These are phyloP conservation scores for Barnardius zonarius DNA, from an alignment of 2,113 vertebrate genomes.

Conservation along the genomic window DNA sequence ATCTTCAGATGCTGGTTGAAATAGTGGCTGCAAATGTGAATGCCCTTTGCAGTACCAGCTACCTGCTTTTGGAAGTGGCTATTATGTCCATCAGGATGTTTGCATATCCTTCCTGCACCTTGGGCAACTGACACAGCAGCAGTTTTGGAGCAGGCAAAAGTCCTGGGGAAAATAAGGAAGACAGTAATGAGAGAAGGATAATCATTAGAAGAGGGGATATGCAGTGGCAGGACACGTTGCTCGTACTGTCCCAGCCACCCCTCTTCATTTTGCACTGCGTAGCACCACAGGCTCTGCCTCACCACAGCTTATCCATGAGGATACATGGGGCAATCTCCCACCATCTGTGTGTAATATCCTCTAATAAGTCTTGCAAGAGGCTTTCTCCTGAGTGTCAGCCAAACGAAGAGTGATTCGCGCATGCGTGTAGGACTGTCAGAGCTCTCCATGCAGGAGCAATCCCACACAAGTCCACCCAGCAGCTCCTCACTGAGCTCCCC, in stretches of 20 bases:
- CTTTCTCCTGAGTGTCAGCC: not conserved
- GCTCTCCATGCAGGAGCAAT: constrained; percentile 24
- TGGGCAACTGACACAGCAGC: not conserved
- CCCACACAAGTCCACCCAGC: constrained; percentile 9
- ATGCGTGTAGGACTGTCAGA: not conserved
- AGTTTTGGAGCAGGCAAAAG: not conserved
- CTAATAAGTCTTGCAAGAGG: not conserved
- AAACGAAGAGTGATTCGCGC: not conserved
- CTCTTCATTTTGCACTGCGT: not conserved
- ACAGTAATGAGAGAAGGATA: not conserved
- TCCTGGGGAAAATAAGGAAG: not conserved
- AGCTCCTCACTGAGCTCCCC: not conserved
- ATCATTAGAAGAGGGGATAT: not conserved
- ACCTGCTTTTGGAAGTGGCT: not conserved
- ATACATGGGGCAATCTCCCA: not conserved
- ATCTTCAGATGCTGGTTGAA: not conserved
- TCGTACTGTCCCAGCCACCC: not conserved
- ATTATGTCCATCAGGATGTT: not conserved
- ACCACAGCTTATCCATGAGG: not conserved
- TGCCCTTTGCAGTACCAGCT: not conserved
- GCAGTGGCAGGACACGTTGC: not conserved
- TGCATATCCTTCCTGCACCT: not conserved
- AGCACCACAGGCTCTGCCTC: not conserved
- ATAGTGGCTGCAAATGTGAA: not conserved
- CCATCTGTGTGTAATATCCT: not conserved